Conservation (phyloP, 2,113 vertebrate species). For the Microcebus ravelobensis region DNA sequence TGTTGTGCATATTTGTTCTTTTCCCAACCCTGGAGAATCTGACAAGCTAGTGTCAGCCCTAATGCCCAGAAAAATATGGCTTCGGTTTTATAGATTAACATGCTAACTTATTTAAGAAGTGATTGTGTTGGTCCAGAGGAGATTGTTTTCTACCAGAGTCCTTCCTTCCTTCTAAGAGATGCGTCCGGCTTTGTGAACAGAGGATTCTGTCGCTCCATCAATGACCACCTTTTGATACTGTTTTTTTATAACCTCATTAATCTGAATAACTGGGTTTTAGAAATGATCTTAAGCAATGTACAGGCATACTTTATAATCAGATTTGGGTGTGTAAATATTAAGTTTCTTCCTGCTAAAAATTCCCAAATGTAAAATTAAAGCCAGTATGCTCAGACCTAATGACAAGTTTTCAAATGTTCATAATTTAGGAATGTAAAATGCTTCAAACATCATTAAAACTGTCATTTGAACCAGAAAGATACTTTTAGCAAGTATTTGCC, state of each 20-base stretch:
- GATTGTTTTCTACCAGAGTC: background rate
- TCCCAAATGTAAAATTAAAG: conserved; percentile 59
- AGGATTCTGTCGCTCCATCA: background rate
- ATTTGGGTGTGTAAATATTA: background rate
- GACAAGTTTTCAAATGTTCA: conserved; percentile 30
- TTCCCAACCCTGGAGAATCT: background rate
- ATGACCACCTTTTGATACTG: background rate
- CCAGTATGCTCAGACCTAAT: conserved; percentile 18
- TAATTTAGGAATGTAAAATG: conserved; percentile 55
- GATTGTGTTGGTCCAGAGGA: background rate
- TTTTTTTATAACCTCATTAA: conserved; percentile 32
- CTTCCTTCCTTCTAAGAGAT: background rate
- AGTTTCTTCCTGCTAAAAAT: conserved; percentile 46
- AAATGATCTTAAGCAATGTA: background rate
- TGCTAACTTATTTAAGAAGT: background rate
- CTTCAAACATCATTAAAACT: conserved; percentile 33
- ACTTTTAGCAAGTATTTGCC: background rate
- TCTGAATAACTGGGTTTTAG: background rate
- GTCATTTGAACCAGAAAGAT: conserved; percentile 49
- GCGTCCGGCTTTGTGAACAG: background rate
- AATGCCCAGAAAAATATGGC: background rate
- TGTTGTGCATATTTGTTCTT: background rate
- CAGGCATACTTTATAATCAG: conserved; percentile 4
- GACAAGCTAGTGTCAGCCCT: background rate
- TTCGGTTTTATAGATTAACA: background rate